phyloP scores from a whole-genome alignment of 1,140 invertebrate species.

The Caenorhabditis remanei region DNA sequence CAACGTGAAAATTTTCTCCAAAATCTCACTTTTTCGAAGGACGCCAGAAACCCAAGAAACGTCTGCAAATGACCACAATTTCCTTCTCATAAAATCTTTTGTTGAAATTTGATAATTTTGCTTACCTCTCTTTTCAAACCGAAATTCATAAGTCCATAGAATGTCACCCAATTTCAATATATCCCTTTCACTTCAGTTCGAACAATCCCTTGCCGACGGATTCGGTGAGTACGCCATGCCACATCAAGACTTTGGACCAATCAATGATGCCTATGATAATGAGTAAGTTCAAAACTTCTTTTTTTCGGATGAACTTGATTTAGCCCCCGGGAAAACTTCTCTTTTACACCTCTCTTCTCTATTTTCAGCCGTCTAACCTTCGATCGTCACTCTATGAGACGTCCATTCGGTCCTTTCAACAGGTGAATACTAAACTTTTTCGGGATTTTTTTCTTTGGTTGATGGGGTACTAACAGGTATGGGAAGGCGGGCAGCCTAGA shows the following conservation, averaged over 20 bases:
- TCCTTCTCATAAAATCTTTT: no score
- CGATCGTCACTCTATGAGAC: conserved; percentile 35
- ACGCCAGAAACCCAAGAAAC: no score
- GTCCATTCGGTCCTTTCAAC: conserved; percentile 36
- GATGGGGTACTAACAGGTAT: no score
- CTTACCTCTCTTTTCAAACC: no score
- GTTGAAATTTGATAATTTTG: no score
- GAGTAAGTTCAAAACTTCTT: conserved; percentile 57
- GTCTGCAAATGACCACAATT: no score
- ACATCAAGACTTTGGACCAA: conserved; percentile 56
- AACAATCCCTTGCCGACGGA: conserved; percentile 40
- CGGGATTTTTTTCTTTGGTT: background rate
- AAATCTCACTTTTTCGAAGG: no score
- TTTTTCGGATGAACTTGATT: background rate
- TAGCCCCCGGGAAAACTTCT: background rate
- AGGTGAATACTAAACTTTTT: background rate
- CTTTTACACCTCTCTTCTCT: background rate
- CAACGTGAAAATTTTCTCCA: no score
- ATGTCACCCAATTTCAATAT: no score
- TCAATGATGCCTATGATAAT: conserved; percentile 57
- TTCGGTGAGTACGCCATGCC: conserved; percentile 63
- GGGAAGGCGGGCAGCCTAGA: no score
- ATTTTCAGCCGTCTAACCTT: conserved; percentile 43
- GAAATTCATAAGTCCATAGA: background rate
- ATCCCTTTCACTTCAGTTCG: background rate